Base-by-base conservation (phyloP, 1,140 invertebrate species). In the Anthonomus grandis region DNA sequence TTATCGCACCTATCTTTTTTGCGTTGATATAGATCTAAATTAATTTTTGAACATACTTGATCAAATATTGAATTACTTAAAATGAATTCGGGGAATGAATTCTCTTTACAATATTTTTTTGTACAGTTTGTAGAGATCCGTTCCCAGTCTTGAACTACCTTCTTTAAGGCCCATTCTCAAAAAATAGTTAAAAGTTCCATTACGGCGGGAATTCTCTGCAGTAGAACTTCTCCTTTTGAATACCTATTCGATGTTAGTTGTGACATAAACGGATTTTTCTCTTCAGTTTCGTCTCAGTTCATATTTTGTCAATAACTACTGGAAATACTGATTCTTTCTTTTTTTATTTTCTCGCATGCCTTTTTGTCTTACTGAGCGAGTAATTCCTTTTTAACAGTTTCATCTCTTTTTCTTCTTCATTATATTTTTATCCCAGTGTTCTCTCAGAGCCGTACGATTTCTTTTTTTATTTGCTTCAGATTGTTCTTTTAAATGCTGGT, bases 1-100 rank as follows among this genome's bases (percentile, higher is more conserved):
- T 37, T 52, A 24, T 71, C 64, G 58, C 65, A 70, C 31, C 53
- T 46, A 58, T 67, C 65, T 42, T 67, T 67, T 37, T 59, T 64
- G 2, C 62, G 65, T n/a, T 42, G 38, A 37, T 50, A 64, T 36
- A 64, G 46, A 2, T 42, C 41, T 46, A 63, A 37, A 57, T 65
- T 67, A 17, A 46, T 55, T 50, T 64, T 53, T 36, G 59, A 57
- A 52, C 51, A 59, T 47, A 49, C 19, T 59, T 58, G 13, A 13
- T 41, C 24, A 53, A 59, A 62, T 42, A 42, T n/a, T n/a, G 27
- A n/a, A 6, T 31, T 31, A n/a, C 27, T 31, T 31, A 31, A 31
- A 31, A 31, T n/a, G 6, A 6, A n/a, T 31, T 31, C 27, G 27
- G 27, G 27, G 27, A 31, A 31, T 31, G 27, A 31, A 8, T n/a